Conservation (phyloP, 2,797 vertebrate species). For the Parauchenoglanis ngamensis region DNA sequence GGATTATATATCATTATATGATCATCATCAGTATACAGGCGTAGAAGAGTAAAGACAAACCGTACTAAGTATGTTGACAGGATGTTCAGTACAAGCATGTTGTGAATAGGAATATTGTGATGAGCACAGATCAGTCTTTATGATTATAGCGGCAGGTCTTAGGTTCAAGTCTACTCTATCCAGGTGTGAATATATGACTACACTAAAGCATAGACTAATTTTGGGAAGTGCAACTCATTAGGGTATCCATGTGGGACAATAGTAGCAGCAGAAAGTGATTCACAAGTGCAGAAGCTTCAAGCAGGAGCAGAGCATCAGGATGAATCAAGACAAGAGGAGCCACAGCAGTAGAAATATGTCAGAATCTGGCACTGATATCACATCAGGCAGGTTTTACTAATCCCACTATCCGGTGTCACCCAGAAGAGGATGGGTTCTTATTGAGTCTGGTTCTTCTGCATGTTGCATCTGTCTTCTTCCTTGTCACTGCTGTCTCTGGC, state of each 20-base stretch:
- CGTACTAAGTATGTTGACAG: not conserved
- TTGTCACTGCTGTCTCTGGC: not conserved
- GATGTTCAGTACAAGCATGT: not conserved
- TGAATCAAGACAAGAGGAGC: not conserved
- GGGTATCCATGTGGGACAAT: not conserved
- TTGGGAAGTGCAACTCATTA: not conserved
- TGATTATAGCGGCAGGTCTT: not conserved
- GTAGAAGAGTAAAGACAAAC: not conserved
- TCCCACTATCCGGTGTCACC: not conserved
- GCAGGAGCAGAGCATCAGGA: not conserved
- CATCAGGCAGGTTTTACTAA: not conserved
- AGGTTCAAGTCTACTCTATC: not conserved
- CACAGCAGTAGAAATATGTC: not conserved
- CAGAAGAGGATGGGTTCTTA: not conserved
- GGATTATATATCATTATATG: not conserved
- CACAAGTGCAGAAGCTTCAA: conserved; percentile 2
- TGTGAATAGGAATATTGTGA: not conserved
- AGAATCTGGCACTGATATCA: conserved; percentile 2
- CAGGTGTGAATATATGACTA: not conserved
- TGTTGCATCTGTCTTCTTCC: too few species aligned
- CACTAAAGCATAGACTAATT: not conserved
- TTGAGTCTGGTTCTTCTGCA: not conserved
- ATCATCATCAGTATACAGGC: not conserved
- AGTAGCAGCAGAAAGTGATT: conserved; percentile 5
- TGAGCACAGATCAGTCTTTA: not conserved